Evolutionary conservation across 2,113 vertebrate genomes (phyloP), one percentile per base, ranked within the genome.

Genomic region (Cyprichromis sp.): DNA sequence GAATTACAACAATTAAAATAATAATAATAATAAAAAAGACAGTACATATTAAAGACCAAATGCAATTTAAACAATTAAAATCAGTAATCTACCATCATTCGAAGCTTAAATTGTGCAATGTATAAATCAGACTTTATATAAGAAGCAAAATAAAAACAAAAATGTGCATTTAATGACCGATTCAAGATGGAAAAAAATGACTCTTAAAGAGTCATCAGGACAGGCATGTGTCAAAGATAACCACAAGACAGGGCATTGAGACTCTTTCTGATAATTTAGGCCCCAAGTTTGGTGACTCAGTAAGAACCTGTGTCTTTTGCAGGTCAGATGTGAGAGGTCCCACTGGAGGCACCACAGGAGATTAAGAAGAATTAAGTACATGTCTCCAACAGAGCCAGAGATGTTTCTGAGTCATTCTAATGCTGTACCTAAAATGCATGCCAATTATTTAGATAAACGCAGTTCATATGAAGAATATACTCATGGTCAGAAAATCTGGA

Each of bases 321-420:
- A 45, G 14, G 21, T 26, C 36, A 45, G 5, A 45, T 10, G 38
- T 45, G 38, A 45, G 8, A 26, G 8, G 38, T 26, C 38, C 13
- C 13, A 26, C 21, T 16, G n/a, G 38, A 71, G 66, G 13, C 21
- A 26, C 66, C 66, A 42, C 8, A 42, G 66, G 38, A 73, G 21
- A 73, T 9, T 42, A 42, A 24, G n/a, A 24, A 4, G 21, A 42
- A 45, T 73, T 26, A 45, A 7, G n/a, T 73, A 26, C 38, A 68
- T 0, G 3, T 21, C 0, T 40, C 63, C 4, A 68, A 40, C 11
- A 66, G 61, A 68, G 0, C 1, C 31, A 0, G 19, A 12, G 34
- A 21, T 38, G 19, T 68, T 68, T 68, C 36, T 21, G 36, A 9
- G 34, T 21, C 11, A 40, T 40, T 68, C 10, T 68, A 68, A 40